Base-by-base conservation (phyloP, 2,888 invertebrate species). In the Scelioninae gen. 2 region DNA sequence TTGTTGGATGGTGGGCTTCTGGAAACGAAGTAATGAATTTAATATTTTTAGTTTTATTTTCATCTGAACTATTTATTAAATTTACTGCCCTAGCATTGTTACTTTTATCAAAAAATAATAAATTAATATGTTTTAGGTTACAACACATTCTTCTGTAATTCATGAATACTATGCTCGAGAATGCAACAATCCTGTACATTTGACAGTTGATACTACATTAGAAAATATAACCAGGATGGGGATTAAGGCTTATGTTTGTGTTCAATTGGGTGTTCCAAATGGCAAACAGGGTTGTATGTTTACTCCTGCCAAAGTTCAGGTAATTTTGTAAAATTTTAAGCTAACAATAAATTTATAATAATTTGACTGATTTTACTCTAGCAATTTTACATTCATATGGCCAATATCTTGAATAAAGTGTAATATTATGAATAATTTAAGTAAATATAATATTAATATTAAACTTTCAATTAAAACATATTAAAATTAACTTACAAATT, bases 1-100 rank as follows among this genome's bases (percentile, higher is more conserved):
- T 99, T 82, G 96, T 99, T 60, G 99, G 99, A 18, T 99, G 99
- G 99, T 98, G 94, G 94, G 97, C 98, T 0, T 99, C 98, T 0
- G 97, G 98, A 57, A 93, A 95, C 79, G 98, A 98, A 87, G 84
- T 84, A 73, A 19, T 19, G 9, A 10, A 22, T 43, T 43, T 50
- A 16, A 50, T 31, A 28, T 19, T 45, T 35, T 50, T n/a, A n/a
- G n/a, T n/a, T n/a, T n/a, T n/a, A n/a, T n/a, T n/a, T n/a, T n/a
- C n/a, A n/a, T n/a, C n/a, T n/a, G n/a, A n/a, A n/a, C n/a, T n/a
- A n/a, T n/a, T n/a, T n/a, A n/a, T n/a, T n/a, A n/a, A n/a, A n/a
- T n/a, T n/a, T n/a, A n/a, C n/a, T n/a, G n/a, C n/a, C n/a, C n/a
- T n/a, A n/a, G n/a, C n/a, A n/a, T n/a, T n/a, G n/a, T n/a, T n/a